Conservation (phyloP, 2,888 invertebrate species). For the Unio pictorum region DNA sequence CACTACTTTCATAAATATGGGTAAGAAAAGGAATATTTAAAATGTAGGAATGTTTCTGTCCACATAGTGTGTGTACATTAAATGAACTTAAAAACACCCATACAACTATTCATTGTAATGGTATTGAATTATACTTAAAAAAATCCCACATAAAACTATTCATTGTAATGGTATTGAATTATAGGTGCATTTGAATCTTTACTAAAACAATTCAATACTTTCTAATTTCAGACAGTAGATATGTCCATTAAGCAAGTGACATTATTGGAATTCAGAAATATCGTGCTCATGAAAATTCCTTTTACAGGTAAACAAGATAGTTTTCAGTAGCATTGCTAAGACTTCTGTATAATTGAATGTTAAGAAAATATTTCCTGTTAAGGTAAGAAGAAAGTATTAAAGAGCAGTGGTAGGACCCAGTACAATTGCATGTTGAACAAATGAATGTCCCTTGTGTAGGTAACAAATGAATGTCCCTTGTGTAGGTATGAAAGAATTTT, state of each 20-base stretch:
- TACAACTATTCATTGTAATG: too few species aligned
- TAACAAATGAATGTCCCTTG: too few species aligned
- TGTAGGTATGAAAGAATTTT: neutral
- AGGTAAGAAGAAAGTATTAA: constrained; percentile 32
- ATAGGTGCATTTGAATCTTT: neutral
- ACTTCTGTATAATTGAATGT: neutral
- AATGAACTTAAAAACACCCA: too few species aligned
- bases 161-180: too few species aligned
- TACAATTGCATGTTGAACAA: too few species aligned
- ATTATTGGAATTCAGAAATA: constrained; percentile 58
- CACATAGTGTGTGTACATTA: too few species aligned
- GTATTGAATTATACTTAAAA: too few species aligned
- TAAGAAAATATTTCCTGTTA: too few species aligned
- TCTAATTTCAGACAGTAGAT: constrained; percentile 43
- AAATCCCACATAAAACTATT: too few species aligned
- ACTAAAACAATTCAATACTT: neutral
- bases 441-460: constrained; percentile 10
- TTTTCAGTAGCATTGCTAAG: neutral
- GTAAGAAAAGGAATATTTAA: too few species aligned
- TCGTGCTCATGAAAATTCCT: constrained; percentile 58
- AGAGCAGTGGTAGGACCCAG: neutral
- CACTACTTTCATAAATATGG: too few species aligned
- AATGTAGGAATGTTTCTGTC: too few species aligned
- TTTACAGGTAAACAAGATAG: constrained; percentile 42
- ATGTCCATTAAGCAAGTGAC: constrained; percentile 54